phyloP scores from a whole-genome alignment of 2,113 vertebrate species.

The Carassius carassius region DNA sequence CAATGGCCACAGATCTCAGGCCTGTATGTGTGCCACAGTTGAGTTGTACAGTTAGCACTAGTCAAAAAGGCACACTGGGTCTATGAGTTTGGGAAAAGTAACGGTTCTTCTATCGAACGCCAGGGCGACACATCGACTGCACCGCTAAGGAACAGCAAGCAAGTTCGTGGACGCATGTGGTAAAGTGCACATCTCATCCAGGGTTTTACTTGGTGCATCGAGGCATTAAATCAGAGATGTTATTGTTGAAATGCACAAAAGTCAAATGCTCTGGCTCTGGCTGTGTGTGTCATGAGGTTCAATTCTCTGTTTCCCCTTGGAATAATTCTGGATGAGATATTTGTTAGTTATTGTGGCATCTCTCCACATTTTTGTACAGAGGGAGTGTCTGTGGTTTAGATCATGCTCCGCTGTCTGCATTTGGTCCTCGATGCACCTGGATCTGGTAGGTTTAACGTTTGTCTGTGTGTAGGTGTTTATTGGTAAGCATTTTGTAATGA shows the following conservation, averaged over 20 bases:
- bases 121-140: background rate
- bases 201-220: constrained; percentile 1
- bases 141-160: background rate
- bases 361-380: constrained; percentile 15
- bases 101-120: background rate
- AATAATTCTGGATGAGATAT: constrained; percentile 11
- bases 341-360: background rate
- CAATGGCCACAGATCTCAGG: constrained; percentile 21
- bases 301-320: background rate
- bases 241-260: background rate
- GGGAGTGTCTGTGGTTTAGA: constrained; percentile 14
- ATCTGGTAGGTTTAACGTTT: background rate
- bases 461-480: constrained; percentile 27
- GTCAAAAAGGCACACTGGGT: constrained; percentile 1
- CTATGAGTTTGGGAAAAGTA: background rate
- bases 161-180: background rate
- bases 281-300: constrained; percentile 8
- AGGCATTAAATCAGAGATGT: constrained; percentile 13
- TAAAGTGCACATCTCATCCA: constrained; percentile 14
- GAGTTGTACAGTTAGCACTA: background rate
- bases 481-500: background rate
- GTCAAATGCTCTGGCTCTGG: background rate
- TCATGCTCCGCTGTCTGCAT: background rate
- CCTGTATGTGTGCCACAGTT: constrained; percentile 15
- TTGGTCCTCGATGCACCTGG: background rate